Evolutionary conservation across 2,113 vertebrate species (phyloP).

Genomic region (Corvus moneduloides): DNA sequence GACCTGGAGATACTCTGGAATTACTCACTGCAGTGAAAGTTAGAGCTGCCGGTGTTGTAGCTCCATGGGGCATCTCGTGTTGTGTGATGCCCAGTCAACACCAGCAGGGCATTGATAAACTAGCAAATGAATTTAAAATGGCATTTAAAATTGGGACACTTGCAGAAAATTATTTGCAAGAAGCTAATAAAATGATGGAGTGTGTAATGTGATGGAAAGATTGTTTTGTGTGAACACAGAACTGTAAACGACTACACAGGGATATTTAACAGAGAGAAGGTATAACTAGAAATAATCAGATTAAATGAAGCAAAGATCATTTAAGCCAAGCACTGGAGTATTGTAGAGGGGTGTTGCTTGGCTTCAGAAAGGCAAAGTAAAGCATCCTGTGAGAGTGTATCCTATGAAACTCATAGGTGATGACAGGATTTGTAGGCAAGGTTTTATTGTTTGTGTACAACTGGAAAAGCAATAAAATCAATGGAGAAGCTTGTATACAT

Average conservation of each 20-base stretch:
- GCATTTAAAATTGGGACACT: neutral
- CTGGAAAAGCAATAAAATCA: conserved; percentile 6
- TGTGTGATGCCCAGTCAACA: neutral
- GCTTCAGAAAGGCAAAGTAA: neutral
- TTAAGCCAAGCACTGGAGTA: neutral
- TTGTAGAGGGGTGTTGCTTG: neutral
- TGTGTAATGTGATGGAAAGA: neutral
- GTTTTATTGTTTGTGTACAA: neutral
- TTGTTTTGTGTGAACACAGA: neutral
- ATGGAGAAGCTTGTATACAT: neutral
- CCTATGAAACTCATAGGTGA: neutral
- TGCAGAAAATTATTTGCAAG: neutral
- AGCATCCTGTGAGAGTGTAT: neutral
- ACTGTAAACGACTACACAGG: neutral
- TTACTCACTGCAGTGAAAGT: neutral
- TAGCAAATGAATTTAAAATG: neutral
- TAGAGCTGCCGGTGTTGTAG: neutral
- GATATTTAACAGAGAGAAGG: conserved; percentile 1
- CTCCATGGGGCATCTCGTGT: fast-evolving
- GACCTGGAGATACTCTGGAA: neutral
- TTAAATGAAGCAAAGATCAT: conserved; percentile 37
- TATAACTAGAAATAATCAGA: neutral
- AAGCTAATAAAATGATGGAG: neutral
- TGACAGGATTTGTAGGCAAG: neutral
- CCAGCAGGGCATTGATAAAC: neutral